Evolutionary conservation across 2,888 invertebrate species (phyloP).

Genomic region (Ganaspis brasiliensis): DNA sequence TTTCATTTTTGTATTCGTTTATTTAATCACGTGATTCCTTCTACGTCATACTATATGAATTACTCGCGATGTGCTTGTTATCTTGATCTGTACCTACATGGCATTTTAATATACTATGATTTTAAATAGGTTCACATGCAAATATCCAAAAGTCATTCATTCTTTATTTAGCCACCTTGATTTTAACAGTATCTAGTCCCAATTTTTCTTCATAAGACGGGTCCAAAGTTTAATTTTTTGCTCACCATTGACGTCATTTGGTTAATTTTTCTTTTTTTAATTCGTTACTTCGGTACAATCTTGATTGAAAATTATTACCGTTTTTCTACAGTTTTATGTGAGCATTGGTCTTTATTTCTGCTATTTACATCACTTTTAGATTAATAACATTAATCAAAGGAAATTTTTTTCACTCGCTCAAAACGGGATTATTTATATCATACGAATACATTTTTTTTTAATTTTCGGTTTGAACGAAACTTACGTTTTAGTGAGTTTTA

Average conservation of each 20-base stretch:
- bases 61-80: not conserved
- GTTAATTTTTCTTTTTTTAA: not conserved
- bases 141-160: not conserved
- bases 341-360: not conserved
- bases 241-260: not conserved
- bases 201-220: not conserved
- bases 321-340: not conserved
- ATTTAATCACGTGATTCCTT: not conserved
- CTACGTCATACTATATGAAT: not conserved
- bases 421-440: constrained; percentile 1
- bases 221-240: not conserved
- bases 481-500: too few relatives aligned
- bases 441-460: too few relatives aligned
- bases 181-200: not conserved
- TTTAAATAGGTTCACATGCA: not conserved
- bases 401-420: not conserved
- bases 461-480: too few relatives aligned
- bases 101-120: not conserved
- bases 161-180: not conserved
- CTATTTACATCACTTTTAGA: not conserved
- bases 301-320: not conserved
- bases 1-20: not conserved
- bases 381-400: not conserved
- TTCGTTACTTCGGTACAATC: not conserved
- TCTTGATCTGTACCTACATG: constrained; percentile 2